Evolutionary conservation across 2,113 vertebrate species (phyloP).

Genomic region (Alces alces): DNA sequence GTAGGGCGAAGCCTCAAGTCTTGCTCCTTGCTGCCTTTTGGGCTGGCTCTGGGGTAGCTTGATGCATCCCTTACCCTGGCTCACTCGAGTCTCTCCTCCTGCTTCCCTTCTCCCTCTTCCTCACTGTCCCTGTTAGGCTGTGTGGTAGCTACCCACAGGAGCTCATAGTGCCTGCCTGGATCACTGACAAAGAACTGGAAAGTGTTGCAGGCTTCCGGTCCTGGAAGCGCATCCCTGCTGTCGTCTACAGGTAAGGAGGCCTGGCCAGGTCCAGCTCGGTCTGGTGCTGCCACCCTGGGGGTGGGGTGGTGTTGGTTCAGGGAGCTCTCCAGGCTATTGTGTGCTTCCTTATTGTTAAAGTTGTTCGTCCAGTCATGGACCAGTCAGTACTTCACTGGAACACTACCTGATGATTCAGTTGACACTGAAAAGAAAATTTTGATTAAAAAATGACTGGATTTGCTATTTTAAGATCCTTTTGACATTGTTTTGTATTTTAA

Average conservation of each 20-base stretch:
- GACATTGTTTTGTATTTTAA: background rate
- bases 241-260: constrained; percentile 92
- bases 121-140: constrained; percentile 80
- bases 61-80: background rate
- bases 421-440: constrained; percentile 1
- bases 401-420: background rate
- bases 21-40: background rate
- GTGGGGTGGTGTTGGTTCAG: background rate
- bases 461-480: constrained; percentile 10
- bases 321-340: background rate
- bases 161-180: constrained; percentile 94
- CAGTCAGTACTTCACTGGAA: background rate
- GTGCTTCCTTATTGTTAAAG: background rate
- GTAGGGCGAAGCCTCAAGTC: background rate
- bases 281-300: background rate
- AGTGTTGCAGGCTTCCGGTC: constrained; percentile 96
- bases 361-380: background rate
- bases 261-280: background rate
- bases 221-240: constrained; percentile 97
- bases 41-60: background rate
- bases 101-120: background rate
- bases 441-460: background rate
- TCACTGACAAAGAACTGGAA: constrained; percentile 97
- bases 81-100: background rate
- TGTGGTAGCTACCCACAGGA: constrained; percentile 98